Percentiles rank a stretch among this genome's conserved stretches.
Conservation (phyloP, 1,140 invertebrate genomes). For the Trichomalopsis sarcophagae region DNA sequence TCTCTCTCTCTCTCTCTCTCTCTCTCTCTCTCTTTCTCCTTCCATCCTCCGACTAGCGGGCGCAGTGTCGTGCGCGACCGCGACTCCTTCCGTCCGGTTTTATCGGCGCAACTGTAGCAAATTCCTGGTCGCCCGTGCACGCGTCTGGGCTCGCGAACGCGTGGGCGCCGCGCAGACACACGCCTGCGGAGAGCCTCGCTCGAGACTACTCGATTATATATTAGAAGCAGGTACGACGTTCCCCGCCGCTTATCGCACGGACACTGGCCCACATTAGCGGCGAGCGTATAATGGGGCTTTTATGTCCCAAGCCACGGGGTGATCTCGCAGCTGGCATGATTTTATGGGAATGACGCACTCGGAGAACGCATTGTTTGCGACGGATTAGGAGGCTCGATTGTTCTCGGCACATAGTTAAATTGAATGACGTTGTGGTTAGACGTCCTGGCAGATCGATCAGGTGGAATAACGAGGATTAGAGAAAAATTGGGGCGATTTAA, state of each 20-base stretch:
- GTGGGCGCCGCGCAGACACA: constrained; percentile 22
- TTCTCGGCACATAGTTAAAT: neutral
- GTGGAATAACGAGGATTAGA: neutral
- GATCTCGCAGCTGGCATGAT: neutral
- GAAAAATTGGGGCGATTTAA: neutral
- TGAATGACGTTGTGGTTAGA: neutral
- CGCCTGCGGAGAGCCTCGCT: neutral
- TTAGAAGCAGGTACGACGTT: constrained; percentile 9
- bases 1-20: neutral
- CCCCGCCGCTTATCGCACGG: constrained; percentile 1
- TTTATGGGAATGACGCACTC: neutral
- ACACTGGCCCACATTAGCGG: constrained; percentile 7
- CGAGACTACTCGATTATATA: constrained; percentile 6
- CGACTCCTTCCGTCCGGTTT: constrained; percentile 34
- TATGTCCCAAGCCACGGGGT: neutral
- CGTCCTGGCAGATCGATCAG: neutral
- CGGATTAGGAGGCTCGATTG: neutral
- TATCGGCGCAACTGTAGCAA: constrained; percentile 43
- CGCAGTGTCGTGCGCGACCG: neutral
- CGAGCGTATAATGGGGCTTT: neutral
- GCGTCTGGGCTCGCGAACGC: constrained; percentile 15
- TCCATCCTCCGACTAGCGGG: neutral
- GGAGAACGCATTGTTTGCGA: neutral
- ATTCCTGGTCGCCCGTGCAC: constrained; percentile 19
- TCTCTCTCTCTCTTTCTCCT: neutral